phyloP scores from a whole-genome alignment of 2,113 vertebrate genomes.

The Pterophyllum scalare region DNA sequence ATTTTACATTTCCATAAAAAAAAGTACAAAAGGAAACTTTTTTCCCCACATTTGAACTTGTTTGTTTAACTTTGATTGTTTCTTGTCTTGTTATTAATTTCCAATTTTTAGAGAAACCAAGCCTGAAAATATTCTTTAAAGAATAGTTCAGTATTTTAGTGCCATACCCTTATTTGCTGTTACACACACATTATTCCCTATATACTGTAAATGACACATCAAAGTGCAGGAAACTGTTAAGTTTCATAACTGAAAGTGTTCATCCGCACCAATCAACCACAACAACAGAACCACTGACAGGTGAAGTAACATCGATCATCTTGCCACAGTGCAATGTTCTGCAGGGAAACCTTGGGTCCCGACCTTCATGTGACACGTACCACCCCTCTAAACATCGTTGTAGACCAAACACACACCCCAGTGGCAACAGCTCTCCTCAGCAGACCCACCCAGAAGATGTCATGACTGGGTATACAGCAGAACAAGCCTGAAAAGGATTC shows the following conservation, averaged over 20 bases:
- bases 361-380: neutral
- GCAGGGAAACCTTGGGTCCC: neutral
- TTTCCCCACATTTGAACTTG: no score
- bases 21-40: neutral
- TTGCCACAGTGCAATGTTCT: neutral
- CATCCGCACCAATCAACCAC: neutral
- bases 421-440: neutral
- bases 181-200: neutral
- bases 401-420: neutral
- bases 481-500: no score
- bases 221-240: neutral
- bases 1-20: neutral
- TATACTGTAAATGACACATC: neutral
- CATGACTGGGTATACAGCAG: no score
- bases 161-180: no score
- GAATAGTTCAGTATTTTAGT: neutral
- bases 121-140: neutral
- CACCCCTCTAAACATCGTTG: neutral
- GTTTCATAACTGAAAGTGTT: neutral
- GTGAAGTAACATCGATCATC: neutral
- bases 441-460: no score
- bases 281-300: neutral
- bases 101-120: neutral
- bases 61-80: neutral
- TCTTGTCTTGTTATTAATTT: constrained; percentile 2